Base-by-base conservation (phyloP, 2,888 invertebrate species). In the Acanthosoma haemorrhoidale region DNA sequence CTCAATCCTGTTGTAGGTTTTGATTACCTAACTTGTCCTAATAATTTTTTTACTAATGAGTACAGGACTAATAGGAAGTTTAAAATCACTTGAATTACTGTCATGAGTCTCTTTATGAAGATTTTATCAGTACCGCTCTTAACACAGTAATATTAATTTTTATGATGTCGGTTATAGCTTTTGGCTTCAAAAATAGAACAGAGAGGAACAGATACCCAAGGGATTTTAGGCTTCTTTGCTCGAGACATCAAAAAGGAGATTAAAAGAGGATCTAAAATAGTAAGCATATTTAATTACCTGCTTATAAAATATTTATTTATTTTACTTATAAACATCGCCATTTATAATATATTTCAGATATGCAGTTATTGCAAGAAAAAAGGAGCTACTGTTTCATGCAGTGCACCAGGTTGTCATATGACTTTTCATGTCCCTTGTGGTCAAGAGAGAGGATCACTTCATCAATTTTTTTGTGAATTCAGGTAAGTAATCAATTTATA, bases 401-500 rank as follows among this genome's bases (percentile, higher is more conserved):
- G 83, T n/a, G 79, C 84, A 0, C 72, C 75, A 0, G 83, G 81
- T 66, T 94, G 93, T 76, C 83, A 84, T 51, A 84, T 82, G 66
- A 84, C 83, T 57, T 94, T 91, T 78, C 94, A 94, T 77, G 81
- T 90, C 60, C 86, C 86, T 0, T 94, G 94, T 78, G 93, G 92
- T 0, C 76, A 87, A 3, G 80, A 84, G 68, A 82, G 84, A 74
- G 84, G 85, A 4, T 85, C 86, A 0, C 80, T 89, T 5, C 87
- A 88, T 36, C 82, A 88, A 71, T 91, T 87, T 78, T 83, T 81
- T 60, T 85, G 83, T 0, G 83, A 85, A 69, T 91, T 84, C 73
- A 79, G 79, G 82, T 83, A 76, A 76, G 75, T 74, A 25, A 29
- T 1, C 6, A 18, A 32, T 5, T 58, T 39, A 39, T 21, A 18